Base-by-base conservation (phyloP, 2,797 vertebrate genomes). In the Carduelis carduelis region DNA sequence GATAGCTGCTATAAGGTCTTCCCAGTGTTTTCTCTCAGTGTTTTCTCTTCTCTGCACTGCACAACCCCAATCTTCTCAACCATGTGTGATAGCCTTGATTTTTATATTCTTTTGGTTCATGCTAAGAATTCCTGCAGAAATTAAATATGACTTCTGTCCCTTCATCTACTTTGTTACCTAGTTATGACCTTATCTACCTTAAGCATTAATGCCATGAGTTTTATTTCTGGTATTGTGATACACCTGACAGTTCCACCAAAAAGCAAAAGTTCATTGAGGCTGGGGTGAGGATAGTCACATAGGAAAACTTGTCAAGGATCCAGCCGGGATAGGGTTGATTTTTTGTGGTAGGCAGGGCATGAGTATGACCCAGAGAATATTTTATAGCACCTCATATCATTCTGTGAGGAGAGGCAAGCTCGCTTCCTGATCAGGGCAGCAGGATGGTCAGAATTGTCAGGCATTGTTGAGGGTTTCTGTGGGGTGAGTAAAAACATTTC, bases 401-500 rank as follows among this genome's bases (percentile, higher is more conserved):
- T 53, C 35, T 60, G 21, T 3, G 21, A 11, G 18, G 39, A 19
- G 7, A 87, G 4, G n/a, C 20, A 74, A 59, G 17, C 5, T 65
- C 0, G 0, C 5, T n/a, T 64, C 19, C 19, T 1, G 0, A 9
- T 30, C 37, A 34, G 20, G 30, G 13, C 16, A 87, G 15, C 1
- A 0, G 11, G 19, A 18, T 1, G 1, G 11, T 3, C 3, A 13
- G 23, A 79, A 41, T 5, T 3, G 28, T 30, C 13, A 35, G 24
- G 9, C 39, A 39, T 12, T 26, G 28, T 28, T 1, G 0, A 65
- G 7, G 20, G 9, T 39, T 57, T 52, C n/a, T 0, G 0, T 26
- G 52, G 6, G 6, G 11, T 59, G 24, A 59, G 6, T 23, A 39
- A 65, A 50, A 72, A 5, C 2, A 15, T 39, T 44, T 57, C 1